phyloP scores from a whole-genome alignment of 37 sponge, comb jelly and placozoan genomes.

The Geodia barretti region DNA sequence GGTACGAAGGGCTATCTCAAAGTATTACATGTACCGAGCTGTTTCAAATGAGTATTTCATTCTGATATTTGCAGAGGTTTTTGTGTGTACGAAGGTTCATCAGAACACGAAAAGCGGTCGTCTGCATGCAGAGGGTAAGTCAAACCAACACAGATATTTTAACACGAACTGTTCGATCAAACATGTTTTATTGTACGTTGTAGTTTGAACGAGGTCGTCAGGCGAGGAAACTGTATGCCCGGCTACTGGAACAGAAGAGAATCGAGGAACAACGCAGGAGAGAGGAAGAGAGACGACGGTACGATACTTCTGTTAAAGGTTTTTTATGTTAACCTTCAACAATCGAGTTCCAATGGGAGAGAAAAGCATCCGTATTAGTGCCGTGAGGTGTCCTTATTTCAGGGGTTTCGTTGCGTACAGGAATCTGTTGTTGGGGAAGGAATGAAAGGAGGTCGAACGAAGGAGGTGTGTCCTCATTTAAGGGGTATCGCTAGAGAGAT shows the following conservation, averaged over 20 bases:
- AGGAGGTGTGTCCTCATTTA: too few species aligned
- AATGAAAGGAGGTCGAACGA: too few species aligned
- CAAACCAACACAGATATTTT: not conserved
- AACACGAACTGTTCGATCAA: not conserved
- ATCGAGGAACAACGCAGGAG: conserved; percentile 86
- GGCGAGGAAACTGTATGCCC: conserved; percentile 74
- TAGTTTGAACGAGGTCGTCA: conserved; percentile 78
- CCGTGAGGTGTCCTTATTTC: too few species aligned
- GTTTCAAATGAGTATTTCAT: conserved; percentile 2
- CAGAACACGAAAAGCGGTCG: conserved; percentile 55
- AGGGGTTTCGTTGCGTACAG: too few species aligned
- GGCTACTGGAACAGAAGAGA: conserved; percentile 77
- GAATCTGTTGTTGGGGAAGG: too few species aligned
- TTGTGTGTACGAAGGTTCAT: conserved; percentile 52
- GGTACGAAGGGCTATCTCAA: conserved; percentile 21
- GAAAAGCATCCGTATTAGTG: too few species aligned
- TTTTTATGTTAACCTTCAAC: too few species aligned
- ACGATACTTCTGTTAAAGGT: conserved; percentile 7
- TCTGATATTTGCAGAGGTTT: conserved; percentile 35
- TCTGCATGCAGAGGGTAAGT: conserved; percentile 85
- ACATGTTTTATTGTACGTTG: not conserved
- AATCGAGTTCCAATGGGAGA: too few species aligned
- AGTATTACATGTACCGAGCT: not conserved
- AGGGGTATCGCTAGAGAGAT: too few species aligned
- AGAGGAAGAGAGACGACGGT: conserved; percentile 76